A percentile compares a stretch with the other conserved stretches of the same genome.
These are phyloP conservation scores for Synergus japonicus DNA, from an alignment of 2,888 invertebrate genomes.

Conservation along the genomic window DNA sequence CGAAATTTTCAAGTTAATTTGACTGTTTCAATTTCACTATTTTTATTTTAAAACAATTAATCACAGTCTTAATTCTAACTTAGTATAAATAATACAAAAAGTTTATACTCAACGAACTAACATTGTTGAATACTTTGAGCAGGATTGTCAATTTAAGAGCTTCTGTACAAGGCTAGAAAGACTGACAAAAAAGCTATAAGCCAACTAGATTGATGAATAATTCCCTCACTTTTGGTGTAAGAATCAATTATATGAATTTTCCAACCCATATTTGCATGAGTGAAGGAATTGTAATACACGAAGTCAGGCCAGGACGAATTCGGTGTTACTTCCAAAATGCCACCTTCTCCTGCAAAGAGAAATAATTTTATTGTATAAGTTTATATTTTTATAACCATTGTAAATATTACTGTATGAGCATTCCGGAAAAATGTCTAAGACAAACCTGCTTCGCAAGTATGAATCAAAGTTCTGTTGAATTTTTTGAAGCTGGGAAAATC, in stretches of 20 bases:
- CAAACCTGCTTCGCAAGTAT: conserved; percentile 82
- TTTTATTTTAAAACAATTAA: neutral
- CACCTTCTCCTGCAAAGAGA: conserved; percentile 81
- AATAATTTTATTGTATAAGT: conserved; percentile 28
- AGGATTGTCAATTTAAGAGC: neutral
- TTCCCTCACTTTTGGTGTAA: conserved; percentile 77
- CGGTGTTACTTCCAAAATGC: conserved; percentile 88
- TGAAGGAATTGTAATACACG: conserved; percentile 96
- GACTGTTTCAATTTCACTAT: neutral
- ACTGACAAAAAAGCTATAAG: conserved; percentile 53
- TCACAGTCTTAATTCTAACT: neutral
- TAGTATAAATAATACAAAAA: conserved; percentile 4
- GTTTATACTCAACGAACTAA: neutral
- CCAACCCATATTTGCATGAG: conserved; percentile 96
- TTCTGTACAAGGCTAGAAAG: neutral
- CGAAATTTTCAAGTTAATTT: conserved; percentile 15
- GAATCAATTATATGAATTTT: conserved; percentile 94
- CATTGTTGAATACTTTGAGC: conserved; percentile 21
- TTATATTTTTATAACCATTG: neutral
- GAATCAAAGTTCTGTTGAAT: conserved; percentile 87
- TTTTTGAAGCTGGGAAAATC: conserved; percentile 88
- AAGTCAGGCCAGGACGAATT: conserved; percentile 94
- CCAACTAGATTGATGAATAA: conserved; percentile 53
- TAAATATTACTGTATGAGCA: too few species aligned
- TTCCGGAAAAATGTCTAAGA: neutral